Evolutionary conservation across 1,140 invertebrate genomes (phyloP).

Genomic region (Eriocheir sinensis): DNA sequence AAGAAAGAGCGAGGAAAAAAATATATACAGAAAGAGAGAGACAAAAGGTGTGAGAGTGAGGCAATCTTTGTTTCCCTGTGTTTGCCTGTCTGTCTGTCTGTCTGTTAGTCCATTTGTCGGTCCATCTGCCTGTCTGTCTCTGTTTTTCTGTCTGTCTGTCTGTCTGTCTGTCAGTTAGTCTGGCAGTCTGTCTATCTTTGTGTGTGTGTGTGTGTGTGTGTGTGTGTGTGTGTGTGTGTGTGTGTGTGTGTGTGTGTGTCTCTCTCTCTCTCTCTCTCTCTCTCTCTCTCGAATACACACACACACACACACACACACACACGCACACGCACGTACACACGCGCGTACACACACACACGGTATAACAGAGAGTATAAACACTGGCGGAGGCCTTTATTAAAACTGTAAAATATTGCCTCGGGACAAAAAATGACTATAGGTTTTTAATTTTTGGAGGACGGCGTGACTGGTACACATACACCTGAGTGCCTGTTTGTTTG

Average conservation of each 20-base stretch:
- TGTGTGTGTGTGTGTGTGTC: too few relatives aligned
- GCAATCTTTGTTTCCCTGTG: background rate
- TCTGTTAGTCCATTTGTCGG: too few relatives aligned
- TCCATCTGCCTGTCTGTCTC: background rate
- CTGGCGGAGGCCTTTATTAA: slow-evolving; percentile 42
- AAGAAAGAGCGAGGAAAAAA: too few relatives aligned
- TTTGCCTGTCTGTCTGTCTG: too few relatives aligned
- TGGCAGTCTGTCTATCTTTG: background rate
- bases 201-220: too few relatives aligned
- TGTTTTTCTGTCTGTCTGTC: too few relatives aligned
- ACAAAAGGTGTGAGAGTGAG: too few relatives aligned
- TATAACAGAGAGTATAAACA: slow-evolving; percentile 42
- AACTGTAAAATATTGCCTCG: slow-evolving; percentile 33
- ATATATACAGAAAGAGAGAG: background rate
- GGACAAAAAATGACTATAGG: slow-evolving; percentile 10
- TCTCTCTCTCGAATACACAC: background rate
- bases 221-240: too few relatives aligned
- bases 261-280: too few relatives aligned
- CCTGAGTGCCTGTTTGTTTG: slow-evolving; percentile 28
- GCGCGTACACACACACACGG: slow-evolving; percentile 35
- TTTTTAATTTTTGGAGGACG: slow-evolving; percentile 25
- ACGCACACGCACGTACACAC: slow-evolving; percentile 46
- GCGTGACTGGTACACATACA: background rate
- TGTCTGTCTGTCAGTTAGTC: too few relatives aligned
- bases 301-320: slow-evolving; percentile 32